phyloP scores from a whole-genome alignment of 2,888 invertebrate genomes.

The Platypus cylindrus region DNA sequence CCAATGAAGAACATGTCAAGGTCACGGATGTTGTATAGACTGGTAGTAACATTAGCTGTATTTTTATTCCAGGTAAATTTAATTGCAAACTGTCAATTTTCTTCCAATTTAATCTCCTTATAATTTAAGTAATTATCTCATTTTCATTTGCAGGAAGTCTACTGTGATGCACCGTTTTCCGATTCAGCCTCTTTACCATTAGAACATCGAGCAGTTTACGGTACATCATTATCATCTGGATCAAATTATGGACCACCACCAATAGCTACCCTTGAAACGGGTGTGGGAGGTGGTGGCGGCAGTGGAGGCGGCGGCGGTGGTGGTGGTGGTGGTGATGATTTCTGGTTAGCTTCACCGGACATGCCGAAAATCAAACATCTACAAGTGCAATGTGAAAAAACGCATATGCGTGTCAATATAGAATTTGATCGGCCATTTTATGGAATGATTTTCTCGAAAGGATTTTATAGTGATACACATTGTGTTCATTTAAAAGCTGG shows the following conservation, averaged over 20 bases:
- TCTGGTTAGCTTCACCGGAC: conserved; percentile 80
- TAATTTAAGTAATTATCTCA: not conserved
- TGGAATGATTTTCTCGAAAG: conserved; percentile 93
- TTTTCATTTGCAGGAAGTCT: conserved; percentile 50
- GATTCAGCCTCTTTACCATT: conserved; percentile 71
- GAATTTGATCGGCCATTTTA: conserved; percentile 92
- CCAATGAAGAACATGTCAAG: conserved; percentile 29
- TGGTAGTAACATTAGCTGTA: conserved; percentile 24
- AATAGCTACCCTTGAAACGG: conserved; percentile 29
- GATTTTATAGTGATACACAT: conserved; percentile 81
- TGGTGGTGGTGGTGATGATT: conserved; percentile 57
- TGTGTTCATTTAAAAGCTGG: conserved; percentile 87
- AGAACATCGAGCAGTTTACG: conserved; percentile 68
- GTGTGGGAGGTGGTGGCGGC: conserved; percentile 31
- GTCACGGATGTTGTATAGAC: conserved; percentile 23
- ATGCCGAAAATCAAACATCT: conserved; percentile 88
- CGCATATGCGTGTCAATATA: conserved; percentile 89
- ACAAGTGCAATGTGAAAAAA: conserved; percentile 91
- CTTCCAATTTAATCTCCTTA: conserved; percentile 2
- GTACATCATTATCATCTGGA: conserved; percentile 43
- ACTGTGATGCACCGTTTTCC: conserved; percentile 62
- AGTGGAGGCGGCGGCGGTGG: conserved; percentile 34
- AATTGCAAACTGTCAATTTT: not conserved
- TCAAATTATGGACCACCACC: conserved; percentile 36
- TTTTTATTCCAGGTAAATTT: conserved; percentile 26